A percentile compares a stretch with the other conserved stretches of the same genome.
Evolutionary conservation across 2,113 vertebrate species (phyloP).

Genomic region (Stercorarius parasiticus): DNA sequence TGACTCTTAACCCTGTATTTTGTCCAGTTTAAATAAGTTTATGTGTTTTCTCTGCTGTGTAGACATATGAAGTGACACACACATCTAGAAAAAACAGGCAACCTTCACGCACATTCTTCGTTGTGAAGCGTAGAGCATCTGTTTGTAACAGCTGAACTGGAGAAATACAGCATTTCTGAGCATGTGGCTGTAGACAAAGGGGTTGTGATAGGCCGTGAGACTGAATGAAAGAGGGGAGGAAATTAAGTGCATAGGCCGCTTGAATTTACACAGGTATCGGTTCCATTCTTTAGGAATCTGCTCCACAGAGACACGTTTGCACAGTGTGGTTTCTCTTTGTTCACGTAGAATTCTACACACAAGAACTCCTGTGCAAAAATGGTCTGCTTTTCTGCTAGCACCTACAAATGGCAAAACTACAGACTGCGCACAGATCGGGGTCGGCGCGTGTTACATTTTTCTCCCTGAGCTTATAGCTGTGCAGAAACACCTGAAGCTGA

Average conservation of each 20-base stretch:
- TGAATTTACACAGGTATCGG: background rate
- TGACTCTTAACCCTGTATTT: background rate
- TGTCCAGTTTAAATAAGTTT: background rate
- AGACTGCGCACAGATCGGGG: no score
- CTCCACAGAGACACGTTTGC: background rate
- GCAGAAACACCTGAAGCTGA: background rate
- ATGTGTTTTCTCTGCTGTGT: background rate
- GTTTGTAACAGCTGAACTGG: background rate
- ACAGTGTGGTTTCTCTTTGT: background rate
- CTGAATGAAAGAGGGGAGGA: background rate
- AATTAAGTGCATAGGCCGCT: background rate
- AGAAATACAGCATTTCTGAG: background rate
- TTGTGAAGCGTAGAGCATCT: background rate
- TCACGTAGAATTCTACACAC: background rate
- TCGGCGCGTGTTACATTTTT: accelerated
- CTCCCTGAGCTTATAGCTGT: background rate
- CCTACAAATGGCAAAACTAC: background rate
- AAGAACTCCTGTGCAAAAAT: background rate
- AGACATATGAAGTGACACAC: background rate
- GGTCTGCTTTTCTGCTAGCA: background rate
- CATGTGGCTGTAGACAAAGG: background rate
- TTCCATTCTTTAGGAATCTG: background rate
- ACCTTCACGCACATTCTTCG: accelerated
- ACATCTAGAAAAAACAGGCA: background rate
- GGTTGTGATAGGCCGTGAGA: background rate